A percentile compares a stretch with the other conserved stretches of the same genome.
Evolutionary conservation across 2,797 vertebrate species (phyloP).

Genomic region (Myotis daubentonii): DNA sequence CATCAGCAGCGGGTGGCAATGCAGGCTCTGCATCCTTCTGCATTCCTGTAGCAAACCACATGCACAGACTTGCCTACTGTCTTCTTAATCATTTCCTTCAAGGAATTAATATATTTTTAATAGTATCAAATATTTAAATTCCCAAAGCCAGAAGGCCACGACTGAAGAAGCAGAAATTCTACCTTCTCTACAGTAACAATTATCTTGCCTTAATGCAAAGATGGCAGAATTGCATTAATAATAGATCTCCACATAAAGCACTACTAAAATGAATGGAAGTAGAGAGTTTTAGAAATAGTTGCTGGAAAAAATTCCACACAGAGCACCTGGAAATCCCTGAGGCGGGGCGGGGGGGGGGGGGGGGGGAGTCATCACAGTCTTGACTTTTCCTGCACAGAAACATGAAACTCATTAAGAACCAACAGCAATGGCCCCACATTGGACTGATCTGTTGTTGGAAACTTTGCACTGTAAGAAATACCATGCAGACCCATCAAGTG

Average conservation of each 20-base stretch:
- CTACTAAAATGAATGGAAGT: conserved; percentile 18
- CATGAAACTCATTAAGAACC: not conserved
- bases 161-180: not conserved
- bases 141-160: not conserved
- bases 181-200: not conserved
- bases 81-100: not conserved
- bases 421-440: not conserved
- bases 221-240: not conserved
- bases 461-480: not conserved
- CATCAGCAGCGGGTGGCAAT: accelerated
- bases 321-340: not conserved
- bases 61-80: accelerated
- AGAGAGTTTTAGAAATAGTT: not conserved
- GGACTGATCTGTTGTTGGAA: not conserved
- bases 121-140: conserved; percentile 15
- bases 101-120: not conserved
- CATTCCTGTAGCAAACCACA: not conserved
- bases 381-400: not conserved
- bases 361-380: not conserved
- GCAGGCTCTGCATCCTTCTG: too few relatives aligned
- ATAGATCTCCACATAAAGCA: not conserved
- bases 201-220: not conserved
- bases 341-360: not conserved
- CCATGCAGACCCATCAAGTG: not conserved
- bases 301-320: not conserved